Percentiles rank a stretch among this genome's conserved stretches.
Evolutionary conservation across 2,888 invertebrate species (phyloP).

Genomic region (Dolichopus griseipennis): DNA sequence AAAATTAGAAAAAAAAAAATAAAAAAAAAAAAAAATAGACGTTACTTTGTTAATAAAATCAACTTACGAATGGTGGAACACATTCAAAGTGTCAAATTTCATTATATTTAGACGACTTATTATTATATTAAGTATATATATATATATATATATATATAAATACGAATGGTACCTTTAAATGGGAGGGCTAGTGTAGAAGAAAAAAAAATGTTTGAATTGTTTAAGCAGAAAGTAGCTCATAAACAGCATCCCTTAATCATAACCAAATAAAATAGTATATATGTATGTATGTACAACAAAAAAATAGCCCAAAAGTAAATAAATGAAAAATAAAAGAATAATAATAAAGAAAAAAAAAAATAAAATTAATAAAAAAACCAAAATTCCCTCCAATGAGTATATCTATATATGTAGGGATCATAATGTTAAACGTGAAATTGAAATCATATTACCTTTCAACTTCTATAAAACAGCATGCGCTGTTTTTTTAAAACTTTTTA

Average conservation of each 20-base stretch:
- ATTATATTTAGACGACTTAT: background rate
- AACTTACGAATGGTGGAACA: constrained; percentile 1
- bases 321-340: too few relatives aligned
- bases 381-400: too few relatives aligned
- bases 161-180: too few relatives aligned
- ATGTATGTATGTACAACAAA: too few relatives aligned
- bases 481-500: too few relatives aligned
- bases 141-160: background rate
- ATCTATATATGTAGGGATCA: too few relatives aligned
- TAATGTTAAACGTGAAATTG: too few relatives aligned
- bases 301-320: too few relatives aligned
- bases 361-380: too few relatives aligned
- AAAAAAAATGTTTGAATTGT: background rate
- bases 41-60: constrained; percentile 6
- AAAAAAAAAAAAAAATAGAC: background rate
- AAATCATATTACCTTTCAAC: too few relatives aligned
- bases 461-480: too few relatives aligned
- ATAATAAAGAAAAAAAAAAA: too few relatives aligned
- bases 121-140: background rate
- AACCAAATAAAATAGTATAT: background rate
- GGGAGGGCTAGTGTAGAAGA: background rate
- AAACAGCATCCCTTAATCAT: background rate
- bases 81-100: constrained; percentile 2
- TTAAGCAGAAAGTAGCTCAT: background rate
- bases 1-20: background rate